A percentile compares a stretch with the other conserved stretches of the same genome.
These are phyloP conservation scores for Engystomops pustulosus DNA, from an alignment of 2,113 vertebrate genomes.

Conservation along the genomic window DNA sequence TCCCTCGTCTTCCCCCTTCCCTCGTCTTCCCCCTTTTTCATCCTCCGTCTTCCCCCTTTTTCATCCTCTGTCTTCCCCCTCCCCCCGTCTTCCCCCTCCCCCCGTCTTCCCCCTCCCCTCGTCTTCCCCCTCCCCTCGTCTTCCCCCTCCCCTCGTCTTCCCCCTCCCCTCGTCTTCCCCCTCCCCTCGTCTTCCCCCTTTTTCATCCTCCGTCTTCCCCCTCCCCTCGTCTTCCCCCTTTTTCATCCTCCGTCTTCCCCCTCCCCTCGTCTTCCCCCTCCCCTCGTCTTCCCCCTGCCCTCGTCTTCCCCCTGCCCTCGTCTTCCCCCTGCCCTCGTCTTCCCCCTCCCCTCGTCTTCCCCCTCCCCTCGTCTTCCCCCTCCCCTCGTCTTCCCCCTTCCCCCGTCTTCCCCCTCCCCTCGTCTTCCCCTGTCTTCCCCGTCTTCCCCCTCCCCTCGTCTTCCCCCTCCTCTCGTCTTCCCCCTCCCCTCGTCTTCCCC, in stretches of 20 bases:
- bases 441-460: too few relatives aligned
- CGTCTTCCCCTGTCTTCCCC: neutral
- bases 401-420: too few relatives aligned
- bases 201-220: too few relatives aligned
- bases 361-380: neutral
- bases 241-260: neutral
- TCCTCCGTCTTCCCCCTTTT: neutral
- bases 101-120: neutral
- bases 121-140: neutral
- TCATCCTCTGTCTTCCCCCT: neutral
- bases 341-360: neutral
- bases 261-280: neutral
- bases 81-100: neutral
- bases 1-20: neutral
- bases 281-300: neutral
- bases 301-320: neutral
- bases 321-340: neutral
- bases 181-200: too few relatives aligned
- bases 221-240: neutral
- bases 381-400: neutral
- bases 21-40: neutral
- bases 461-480: neutral
- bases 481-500: neutral
- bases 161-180: neutral
- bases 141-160: too few relatives aligned